These are phyloP conservation scores for Belonocnema kinseyi DNA, from an alignment of 1,140 invertebrate genomes.

Conservation along the genomic window DNA sequence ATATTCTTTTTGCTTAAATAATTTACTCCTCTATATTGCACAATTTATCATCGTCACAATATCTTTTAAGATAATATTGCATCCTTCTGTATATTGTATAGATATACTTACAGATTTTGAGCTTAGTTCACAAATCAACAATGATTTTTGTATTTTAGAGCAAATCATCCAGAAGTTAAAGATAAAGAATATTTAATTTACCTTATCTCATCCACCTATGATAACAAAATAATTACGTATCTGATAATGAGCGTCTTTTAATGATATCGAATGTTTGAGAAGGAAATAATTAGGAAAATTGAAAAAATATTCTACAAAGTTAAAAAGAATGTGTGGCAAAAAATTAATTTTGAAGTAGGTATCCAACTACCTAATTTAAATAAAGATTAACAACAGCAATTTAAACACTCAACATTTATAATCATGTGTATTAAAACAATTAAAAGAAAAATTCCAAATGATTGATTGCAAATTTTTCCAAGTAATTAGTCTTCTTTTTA, in stretches of 20 bases:
- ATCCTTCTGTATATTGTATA: not conserved
- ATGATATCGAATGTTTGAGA: not conserved
- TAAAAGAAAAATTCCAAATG: not conserved
- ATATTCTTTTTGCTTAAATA: too few species aligned
- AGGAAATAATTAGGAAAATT: not conserved
- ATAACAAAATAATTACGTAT: constrained; percentile 10
- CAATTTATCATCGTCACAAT: too few species aligned
- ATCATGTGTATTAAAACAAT: not conserved
- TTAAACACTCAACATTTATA: not conserved
- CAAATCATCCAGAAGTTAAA: constrained; percentile 7
- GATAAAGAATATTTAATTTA: constrained; percentile 3
- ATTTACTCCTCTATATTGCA: too few species aligned
- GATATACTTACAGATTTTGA: not conserved
- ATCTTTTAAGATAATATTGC: too few species aligned
- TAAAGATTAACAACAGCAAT: not conserved
- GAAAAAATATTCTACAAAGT: not conserved
- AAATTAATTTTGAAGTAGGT: not conserved
- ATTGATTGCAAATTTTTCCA: not conserved
- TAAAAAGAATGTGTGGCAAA: not conserved
- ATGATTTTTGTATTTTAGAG: not conserved
- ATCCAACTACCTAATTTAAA: not conserved
- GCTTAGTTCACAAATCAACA: not conserved
- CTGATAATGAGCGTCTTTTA: not conserved
- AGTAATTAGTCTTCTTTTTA: not conserved
- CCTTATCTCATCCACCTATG: not conserved